Conservation (phyloP, 2,888 invertebrate species). For the Phymatocera aterrima region DNA sequence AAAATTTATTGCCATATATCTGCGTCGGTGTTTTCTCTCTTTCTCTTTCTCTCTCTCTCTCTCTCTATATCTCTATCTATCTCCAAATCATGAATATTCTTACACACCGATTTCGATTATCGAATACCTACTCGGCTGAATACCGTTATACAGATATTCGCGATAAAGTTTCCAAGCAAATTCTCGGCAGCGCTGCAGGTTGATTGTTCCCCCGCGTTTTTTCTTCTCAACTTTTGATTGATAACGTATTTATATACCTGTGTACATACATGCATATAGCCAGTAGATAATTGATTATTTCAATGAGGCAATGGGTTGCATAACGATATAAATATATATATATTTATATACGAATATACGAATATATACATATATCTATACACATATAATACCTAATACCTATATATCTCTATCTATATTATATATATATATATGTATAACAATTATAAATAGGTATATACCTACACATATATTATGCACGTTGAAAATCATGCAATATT, state of each 20-base stretch:
- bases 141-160: too few relatives aligned
- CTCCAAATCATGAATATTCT: too few relatives aligned
- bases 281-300: constrained; percentile 36
- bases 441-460: not conserved
- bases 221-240: not conserved
- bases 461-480: not conserved
- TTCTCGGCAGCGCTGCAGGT: not conserved
- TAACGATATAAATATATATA: constrained; percentile 7
- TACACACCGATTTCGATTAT: not conserved
- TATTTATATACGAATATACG: not conserved
- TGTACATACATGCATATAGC: constrained; percentile 27
- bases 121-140: not conserved
- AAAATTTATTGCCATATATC: too few relatives aligned
- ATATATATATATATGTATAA: not conserved
- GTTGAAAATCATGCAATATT: constrained; percentile 32
- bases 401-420: too few relatives aligned
- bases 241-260: constrained; percentile 32
- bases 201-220: not conserved
- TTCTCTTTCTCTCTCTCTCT: not conserved
- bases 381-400: not conserved
- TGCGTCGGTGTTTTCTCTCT: too few relatives aligned
- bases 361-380: not conserved
- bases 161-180: too few relatives aligned
- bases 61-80: too few relatives aligned
- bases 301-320: constrained; percentile 36